phyloP scores from a whole-genome alignment of 2,113 vertebrate genomes.

The Euleptes europaea region DNA sequence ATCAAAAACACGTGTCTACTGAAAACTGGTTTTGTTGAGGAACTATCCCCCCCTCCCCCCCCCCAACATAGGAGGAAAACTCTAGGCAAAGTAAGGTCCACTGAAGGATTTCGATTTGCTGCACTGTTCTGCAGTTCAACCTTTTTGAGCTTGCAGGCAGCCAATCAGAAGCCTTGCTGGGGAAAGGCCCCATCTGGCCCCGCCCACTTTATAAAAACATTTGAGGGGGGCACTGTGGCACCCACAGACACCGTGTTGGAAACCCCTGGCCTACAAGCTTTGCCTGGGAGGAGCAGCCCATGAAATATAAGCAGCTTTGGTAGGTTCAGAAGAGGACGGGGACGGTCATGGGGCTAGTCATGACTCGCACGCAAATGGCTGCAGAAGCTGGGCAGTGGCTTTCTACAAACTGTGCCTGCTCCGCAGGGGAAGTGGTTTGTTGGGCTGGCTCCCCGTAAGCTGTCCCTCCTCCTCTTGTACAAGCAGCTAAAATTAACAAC shows the following conservation, averaged over 20 bases:
- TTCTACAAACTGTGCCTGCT: background rate
- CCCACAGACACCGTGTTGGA: no score
- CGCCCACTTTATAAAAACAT: no score
- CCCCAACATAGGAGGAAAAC: background rate
- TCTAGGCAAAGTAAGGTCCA: background rate
- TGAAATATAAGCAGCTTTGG: conserved; percentile 5
- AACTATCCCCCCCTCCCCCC: no score
- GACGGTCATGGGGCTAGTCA: conserved; percentile 20
- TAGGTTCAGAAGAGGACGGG: conserved; percentile 40
- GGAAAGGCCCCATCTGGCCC: no score
- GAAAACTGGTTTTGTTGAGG: background rate
- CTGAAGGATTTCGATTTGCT: no score
- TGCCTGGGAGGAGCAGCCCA: no score
- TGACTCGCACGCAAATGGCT: conserved; percentile 44
- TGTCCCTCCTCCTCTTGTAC: background rate
- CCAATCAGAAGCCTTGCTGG: no score
- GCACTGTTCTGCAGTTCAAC: background rate
- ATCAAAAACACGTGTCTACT: background rate
- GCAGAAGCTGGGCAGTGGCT: background rate
- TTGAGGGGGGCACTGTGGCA: no score
- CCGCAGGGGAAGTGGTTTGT: no score
- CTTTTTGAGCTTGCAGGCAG: no score
- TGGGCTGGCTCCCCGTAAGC: no score
- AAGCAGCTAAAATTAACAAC: accelerated
- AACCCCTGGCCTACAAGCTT: no score